Evolutionary conservation across 37 sponge, comb jelly and placozoan genomes (phyloP).

Genomic region (Haliclona indistincta): DNA sequence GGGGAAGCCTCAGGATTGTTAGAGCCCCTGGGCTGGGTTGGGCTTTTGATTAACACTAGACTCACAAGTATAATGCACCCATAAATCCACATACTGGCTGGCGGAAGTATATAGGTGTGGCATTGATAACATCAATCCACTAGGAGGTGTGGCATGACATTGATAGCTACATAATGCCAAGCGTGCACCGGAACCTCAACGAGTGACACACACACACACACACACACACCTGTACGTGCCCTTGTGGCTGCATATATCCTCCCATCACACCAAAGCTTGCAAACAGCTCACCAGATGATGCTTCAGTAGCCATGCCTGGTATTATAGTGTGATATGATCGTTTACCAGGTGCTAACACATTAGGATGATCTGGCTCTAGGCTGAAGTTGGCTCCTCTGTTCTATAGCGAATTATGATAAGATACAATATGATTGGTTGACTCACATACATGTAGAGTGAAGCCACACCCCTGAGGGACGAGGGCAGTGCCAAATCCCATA

Average conservation of each 20-base stretch:
- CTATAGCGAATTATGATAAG: conserved; percentile 17
- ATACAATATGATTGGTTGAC: not conserved
- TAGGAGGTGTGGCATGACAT: not conserved
- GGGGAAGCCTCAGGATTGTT: too few species aligned
- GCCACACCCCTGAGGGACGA: conserved; percentile 84
- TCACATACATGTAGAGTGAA: conserved; percentile 79
- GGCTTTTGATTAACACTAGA: too few species aligned
- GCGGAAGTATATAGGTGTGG: not conserved
- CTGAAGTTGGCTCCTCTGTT: conserved; percentile 83
- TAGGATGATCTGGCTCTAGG: conserved; percentile 76
- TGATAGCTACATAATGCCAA: not conserved
- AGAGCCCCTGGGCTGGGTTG: too few species aligned
- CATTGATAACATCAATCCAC: not conserved
- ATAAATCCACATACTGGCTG: too few species aligned
- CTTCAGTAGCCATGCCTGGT: conserved; percentile 85
- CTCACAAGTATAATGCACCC: too few species aligned
- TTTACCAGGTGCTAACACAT: conserved; percentile 67
- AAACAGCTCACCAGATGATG: conserved; percentile 62
- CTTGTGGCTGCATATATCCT: conserved; percentile 93
- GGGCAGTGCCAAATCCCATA: conserved; percentile 90
- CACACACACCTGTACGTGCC: conserved; percentile 82
- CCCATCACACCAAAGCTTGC: conserved; percentile 90
- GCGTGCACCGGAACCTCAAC: conserved; percentile 8
- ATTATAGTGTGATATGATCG: conserved; percentile 91
- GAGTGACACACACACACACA: too few species aligned